phyloP scores from a whole-genome alignment of 2,888 invertebrate genomes.

The Heteromurus nitidus region DNA sequence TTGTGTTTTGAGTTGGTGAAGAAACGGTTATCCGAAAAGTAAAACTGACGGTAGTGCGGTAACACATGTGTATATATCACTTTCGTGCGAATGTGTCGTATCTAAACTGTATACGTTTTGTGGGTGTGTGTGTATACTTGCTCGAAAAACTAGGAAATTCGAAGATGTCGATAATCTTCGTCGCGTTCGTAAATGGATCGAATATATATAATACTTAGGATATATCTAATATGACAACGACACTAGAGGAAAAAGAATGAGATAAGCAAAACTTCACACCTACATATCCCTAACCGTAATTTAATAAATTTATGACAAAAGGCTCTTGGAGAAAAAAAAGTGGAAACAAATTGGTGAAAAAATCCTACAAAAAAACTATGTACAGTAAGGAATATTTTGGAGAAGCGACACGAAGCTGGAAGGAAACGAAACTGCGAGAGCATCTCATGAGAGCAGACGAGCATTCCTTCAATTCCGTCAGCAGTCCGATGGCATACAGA shows the following conservation, averaged over 20 bases:
- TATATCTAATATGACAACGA: background rate
- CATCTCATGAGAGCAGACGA: constrained; percentile 35
- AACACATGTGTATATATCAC: constrained; percentile 25
- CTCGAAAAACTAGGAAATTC: background rate
- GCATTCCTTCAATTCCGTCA: constrained; percentile 44
- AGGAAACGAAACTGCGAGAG: constrained; percentile 62
- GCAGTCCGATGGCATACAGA: background rate
- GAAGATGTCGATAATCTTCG: constrained; percentile 18
- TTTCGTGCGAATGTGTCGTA: background rate
- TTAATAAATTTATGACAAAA: constrained; percentile 30
- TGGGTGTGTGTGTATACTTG: background rate
- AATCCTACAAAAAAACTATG: constrained; percentile 26
- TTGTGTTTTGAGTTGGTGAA: background rate
- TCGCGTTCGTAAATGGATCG: constrained; percentile 6
- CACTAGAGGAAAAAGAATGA: background rate
- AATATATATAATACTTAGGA: constrained; percentile 2
- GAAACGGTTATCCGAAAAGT: background rate
- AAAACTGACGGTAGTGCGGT: constrained; percentile 7
- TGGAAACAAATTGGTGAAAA: constrained; percentile 23
- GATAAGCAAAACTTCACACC: background rate
- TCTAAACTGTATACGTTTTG: background rate
- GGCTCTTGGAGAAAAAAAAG: constrained; percentile 6
- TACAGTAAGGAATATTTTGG: constrained; percentile 52
- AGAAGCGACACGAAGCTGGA: constrained; percentile 64
- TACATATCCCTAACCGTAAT: constrained; percentile 2